These are phyloP conservation scores for Dipus sagitta DNA, from an alignment of 2,797 vertebrate genomes.

Conservation along the genomic window DNA sequence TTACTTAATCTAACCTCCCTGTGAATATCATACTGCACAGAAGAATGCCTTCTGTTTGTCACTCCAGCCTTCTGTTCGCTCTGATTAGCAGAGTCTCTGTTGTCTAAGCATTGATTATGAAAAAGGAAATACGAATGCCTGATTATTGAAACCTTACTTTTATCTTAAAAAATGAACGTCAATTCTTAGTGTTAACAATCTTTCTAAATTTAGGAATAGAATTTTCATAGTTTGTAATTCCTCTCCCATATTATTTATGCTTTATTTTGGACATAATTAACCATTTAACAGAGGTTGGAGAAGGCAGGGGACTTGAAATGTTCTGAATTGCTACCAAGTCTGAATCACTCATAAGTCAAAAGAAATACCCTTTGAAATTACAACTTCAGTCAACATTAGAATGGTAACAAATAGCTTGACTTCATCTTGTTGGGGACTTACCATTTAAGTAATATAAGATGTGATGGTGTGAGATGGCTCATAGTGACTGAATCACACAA, in stretches of 20 bases:
- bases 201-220: slow-evolving; percentile 50
- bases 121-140: slow-evolving; percentile 42
- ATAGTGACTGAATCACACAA: background rate
- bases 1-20: slow-evolving; percentile 24
- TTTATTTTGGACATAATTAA: slow-evolving; percentile 56
- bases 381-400: slow-evolving; percentile 36
- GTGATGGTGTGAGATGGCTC: background rate
- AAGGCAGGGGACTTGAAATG: slow-evolving; percentile 1
- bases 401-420: background rate
- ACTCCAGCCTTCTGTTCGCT: background rate
- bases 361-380: slow-evolving; percentile 39
- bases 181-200: background rate
- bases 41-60: slow-evolving; percentile 20
- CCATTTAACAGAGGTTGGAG: slow-evolving; percentile 27
- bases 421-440: slow-evolving; percentile 1
- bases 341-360: slow-evolving; percentile 48
- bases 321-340: slow-evolving; percentile 35
- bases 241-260: background rate
- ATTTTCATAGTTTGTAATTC: slow-evolving; percentile 20
- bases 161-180: background rate
- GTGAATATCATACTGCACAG: background rate
- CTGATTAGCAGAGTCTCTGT: slow-evolving; percentile 13
- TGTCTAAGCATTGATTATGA: background rate
- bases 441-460: slow-evolving; percentile 51
- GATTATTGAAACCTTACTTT: slow-evolving; percentile 31